phyloP scores from a whole-genome alignment of 2,888 invertebrate species.

The Melipona bicolor region DNA sequence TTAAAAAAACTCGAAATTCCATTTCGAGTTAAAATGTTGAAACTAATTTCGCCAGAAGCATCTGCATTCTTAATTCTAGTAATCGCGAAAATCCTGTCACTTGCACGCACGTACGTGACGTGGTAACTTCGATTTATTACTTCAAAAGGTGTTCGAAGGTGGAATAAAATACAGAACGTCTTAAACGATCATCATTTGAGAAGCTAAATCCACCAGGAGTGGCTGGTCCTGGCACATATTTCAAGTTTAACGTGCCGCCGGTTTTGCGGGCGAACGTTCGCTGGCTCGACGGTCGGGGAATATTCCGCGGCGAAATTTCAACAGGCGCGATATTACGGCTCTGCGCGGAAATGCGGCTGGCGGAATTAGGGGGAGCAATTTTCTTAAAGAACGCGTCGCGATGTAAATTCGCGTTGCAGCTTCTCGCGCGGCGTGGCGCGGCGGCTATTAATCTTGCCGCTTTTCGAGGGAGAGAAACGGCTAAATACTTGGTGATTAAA shows the following conservation, averaged over 20 bases:
- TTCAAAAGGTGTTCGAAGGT: neutral
- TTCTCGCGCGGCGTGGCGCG: slow-evolving; percentile 27
- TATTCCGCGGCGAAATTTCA: slow-evolving; percentile 34
- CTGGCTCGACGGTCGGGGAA: neutral
- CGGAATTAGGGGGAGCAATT: slow-evolving; percentile 53
- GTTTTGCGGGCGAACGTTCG: neutral
- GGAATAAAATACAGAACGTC: neutral
- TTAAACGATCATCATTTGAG: neutral
- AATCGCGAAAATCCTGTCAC: neutral
- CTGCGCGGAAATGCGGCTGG: slow-evolving; percentile 6
- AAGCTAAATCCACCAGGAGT: neutral
- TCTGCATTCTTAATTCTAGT: neutral
- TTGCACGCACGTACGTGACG: neutral
- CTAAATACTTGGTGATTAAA: slow-evolving; percentile 67
- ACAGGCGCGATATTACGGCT: slow-evolving; percentile 32
- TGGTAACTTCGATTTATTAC: too few species aligned
- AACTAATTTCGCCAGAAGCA: neutral
- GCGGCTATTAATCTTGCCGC: slow-evolving; percentile 49
- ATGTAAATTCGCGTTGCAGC: slow-evolving; percentile 50
- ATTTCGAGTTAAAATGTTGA: neutral
- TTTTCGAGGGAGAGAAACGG: slow-evolving; percentile 40
- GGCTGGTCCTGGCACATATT: slow-evolving; percentile 10
- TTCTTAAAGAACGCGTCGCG: slow-evolving; percentile 55
- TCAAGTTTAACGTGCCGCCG: slow-evolving; percentile 10
- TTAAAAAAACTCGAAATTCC: neutral